Evolutionary conservation across 2,888 invertebrate species (phyloP), one percentile per base, ranked within the genome.

Genomic region (Drosophila villosipedis): DNA sequence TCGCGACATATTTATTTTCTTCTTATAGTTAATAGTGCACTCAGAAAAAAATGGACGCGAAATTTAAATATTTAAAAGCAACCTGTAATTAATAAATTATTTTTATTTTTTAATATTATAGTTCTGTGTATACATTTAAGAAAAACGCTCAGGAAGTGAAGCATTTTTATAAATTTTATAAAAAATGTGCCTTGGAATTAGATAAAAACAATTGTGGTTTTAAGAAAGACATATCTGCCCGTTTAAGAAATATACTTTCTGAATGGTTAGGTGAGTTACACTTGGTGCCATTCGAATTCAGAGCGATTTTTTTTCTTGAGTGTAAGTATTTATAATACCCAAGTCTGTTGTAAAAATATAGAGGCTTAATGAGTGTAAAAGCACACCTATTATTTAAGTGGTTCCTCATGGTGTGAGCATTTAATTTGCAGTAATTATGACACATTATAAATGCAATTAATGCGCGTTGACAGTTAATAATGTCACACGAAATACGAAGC

Each of bases 381-480:
- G 28, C 19, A 30, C 30, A 39, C 7, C n/a, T 14, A 28, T 39
- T 57, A 39, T 67, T 69, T 25, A 80, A 60, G 58, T 55, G 25
- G 60, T 57, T 68, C 19, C 57, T 30, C 30, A 22, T 50, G 69
- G 66, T 63, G 60, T 62, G 65, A 65, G 71, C 53, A 55, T 53
- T 43, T 90, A 87, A 90, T 82, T 82, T 82, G 62, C 76, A 82
- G 82, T 89, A 82, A 84, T 90, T 84, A 88, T 76, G 73, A 84
- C 89, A 68, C 89, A 76, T 89, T 90, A 80, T 69, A 70, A 79
- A 83, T 83, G 89, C 84, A 84, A 89, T 84, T 90, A 88, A 76
- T 70, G 64, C 90, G 68, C 77, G 73, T 62, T 60, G 69, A 70
- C 86, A 84, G 84, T 90, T 84, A 88, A 82, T 82, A 82, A 78